Percentiles rank a stretch among this genome's conserved stretches.
Conservation (phyloP, 2,797 vertebrate species). For the Tenualosa thibaudeaui region DNA sequence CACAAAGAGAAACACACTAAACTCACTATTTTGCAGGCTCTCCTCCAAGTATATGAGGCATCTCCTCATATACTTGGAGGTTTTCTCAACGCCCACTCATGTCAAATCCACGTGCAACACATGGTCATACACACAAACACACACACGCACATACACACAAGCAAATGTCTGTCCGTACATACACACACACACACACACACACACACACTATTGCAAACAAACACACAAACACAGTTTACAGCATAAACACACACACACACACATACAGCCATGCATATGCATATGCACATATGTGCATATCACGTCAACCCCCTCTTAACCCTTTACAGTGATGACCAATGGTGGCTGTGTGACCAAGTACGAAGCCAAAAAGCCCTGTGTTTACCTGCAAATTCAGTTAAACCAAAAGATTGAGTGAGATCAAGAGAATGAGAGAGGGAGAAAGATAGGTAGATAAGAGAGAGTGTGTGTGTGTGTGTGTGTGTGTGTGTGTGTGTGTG, state of each 20-base stretch:
- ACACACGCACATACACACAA: not conserved
- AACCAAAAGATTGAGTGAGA: too few relatives aligned
- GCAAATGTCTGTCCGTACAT: not conserved
- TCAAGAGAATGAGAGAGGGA: too few relatives aligned
- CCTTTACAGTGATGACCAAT: too few relatives aligned
- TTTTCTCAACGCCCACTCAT: not conserved
- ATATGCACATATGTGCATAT: not conserved
- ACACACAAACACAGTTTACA: not conserved
- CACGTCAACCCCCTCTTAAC: not conserved
- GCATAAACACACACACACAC: not conserved
- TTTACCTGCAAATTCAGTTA: too few relatives aligned
- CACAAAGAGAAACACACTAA: not conserved
- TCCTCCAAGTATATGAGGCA: too few relatives aligned
- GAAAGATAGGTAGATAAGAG: too few relatives aligned
- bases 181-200: not conserved
- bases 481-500: too few relatives aligned
- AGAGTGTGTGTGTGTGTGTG: too few relatives aligned
- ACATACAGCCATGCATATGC: not conserved
- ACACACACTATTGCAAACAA: not conserved
- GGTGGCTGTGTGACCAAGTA: too few relatives aligned
- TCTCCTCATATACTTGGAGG: not conserved
- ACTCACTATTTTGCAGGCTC: not conserved
- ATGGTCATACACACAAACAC: not conserved
- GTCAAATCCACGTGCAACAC: not conserved
- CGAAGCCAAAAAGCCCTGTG: too few relatives aligned